These are phyloP conservation scores for Eilema caniola DNA, from an alignment of 2,888 invertebrate genomes.

Conservation along the genomic window DNA sequence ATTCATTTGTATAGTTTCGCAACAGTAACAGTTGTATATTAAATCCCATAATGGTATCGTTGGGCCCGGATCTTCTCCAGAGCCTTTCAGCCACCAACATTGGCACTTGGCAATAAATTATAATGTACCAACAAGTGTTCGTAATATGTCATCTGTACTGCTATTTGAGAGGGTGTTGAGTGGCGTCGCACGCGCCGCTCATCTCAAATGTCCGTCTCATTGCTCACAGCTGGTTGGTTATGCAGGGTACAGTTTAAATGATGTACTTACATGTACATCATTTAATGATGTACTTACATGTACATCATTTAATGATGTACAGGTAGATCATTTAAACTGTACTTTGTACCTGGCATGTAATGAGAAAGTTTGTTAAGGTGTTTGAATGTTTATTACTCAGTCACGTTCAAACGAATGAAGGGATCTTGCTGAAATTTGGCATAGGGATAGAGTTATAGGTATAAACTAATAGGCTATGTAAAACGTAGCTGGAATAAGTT, in stretches of 20 bases:
- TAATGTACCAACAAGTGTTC: constrained; percentile 8
- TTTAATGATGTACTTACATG: no score
- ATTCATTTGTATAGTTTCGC: neutral
- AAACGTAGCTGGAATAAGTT: no score
- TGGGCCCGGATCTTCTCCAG: neutral
- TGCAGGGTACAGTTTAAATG: neutral
- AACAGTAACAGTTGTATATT: neutral
- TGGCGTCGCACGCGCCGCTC: constrained; percentile 47
- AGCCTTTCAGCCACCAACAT: neutral
- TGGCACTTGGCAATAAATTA: constrained; percentile 10
- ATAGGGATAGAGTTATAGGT: no score
- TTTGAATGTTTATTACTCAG: no score
- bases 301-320: no score
- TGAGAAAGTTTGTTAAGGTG: no score
- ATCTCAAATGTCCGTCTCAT: constrained; percentile 14
- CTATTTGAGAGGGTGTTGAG: constrained; percentile 38
- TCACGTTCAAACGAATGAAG: no score
- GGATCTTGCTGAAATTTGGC: no score
- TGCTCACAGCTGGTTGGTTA: constrained; percentile 19
- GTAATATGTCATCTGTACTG: constrained; percentile 17
- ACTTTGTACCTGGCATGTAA: no score
- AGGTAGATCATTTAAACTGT: no score
- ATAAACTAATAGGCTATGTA: no score
- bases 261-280: neutral
- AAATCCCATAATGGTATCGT: neutral